Evolutionary conservation across 2,888 invertebrate genomes (phyloP), one percentile per base, ranked within the genome.

Genomic region (Colostygia pectinataria): DNA sequence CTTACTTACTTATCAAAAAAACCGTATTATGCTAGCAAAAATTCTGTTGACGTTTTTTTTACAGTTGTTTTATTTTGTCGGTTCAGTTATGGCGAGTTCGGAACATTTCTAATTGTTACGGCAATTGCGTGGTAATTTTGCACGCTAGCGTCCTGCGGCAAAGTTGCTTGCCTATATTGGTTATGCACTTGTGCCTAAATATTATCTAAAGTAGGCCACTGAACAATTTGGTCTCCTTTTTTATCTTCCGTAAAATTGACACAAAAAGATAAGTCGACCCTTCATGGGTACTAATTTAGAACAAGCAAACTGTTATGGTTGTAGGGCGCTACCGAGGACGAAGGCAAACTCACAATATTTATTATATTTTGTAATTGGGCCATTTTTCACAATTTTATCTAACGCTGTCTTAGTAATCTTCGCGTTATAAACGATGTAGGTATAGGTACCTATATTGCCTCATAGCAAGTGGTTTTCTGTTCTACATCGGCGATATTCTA

Each of bases 311-410:
- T 82, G 74, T 82, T 87, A 71, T 81, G 80, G 52, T 79, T 57
- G 47, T 80, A 78, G 81, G 80, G 79, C 78, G 66, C 65, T 66
- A 44, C 49, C 66, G 80, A 78, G 74, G 75, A 77, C 74, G 65
- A 54, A 39, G 55, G 67, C 60, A 74, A 72, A 75, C 72, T 77
- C 66, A 80, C 81, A 81, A 85, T 87, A 83, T 86, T 88, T 89
- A 84, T 80, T 78, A 83, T 80, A 87, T 89, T 86, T 86, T 83
- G 87, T 80, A 87, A 87, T 82, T 81, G 86, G 68, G 81, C 88
- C 65, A 80, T 78, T 82, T 87, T 55, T 66, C 55, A 55, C 49
- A 41, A 49, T 65, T 66, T 71, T 75, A 78, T 77, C 77, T 74
- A 42, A 57, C 51, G 63, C 65, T 77, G 76, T 71, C 71, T 74